Conservation (phyloP, 2,888 invertebrate species). For the Polyommatus icarus region DNA sequence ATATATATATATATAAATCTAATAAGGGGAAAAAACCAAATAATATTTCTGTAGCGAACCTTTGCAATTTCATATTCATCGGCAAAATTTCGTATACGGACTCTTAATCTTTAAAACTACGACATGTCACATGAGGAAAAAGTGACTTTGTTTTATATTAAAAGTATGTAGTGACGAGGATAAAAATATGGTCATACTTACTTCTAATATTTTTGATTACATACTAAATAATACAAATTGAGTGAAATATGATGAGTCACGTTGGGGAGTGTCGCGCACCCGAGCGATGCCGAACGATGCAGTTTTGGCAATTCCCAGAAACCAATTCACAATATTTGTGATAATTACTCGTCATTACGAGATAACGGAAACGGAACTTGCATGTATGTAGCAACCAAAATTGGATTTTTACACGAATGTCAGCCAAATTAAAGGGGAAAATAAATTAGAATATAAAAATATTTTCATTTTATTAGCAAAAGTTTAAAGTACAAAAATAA, state of each 20-base stretch:
- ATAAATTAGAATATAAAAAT: neutral
- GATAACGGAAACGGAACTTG: conserved; percentile 1
- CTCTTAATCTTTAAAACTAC: too few species aligned
- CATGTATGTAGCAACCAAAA: neutral
- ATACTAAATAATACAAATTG: neutral
- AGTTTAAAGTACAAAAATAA: neutral
- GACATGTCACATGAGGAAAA: too few species aligned
- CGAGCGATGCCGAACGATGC: neutral
- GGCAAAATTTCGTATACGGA: too few species aligned
- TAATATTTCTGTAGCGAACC: too few species aligned
- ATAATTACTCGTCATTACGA: neutral
- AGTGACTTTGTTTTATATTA: too few species aligned
- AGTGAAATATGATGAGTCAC: conserved; percentile 15
- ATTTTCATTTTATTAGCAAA: neutral
- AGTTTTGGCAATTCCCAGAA: conserved; percentile 3
- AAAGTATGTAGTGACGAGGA: too few species aligned
- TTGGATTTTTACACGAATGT: neutral
- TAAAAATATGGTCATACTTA: too few species aligned
- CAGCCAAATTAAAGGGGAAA: neutral
- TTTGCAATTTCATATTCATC: too few species aligned
- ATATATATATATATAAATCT: too few species aligned
- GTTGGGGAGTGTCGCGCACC: neutral
- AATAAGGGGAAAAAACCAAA: too few species aligned
- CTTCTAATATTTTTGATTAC: neutral
- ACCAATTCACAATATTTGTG: conserved; percentile 7